phyloP scores from a whole-genome alignment of 2,888 invertebrate species.

The Alviniconcha strummeri region DNA sequence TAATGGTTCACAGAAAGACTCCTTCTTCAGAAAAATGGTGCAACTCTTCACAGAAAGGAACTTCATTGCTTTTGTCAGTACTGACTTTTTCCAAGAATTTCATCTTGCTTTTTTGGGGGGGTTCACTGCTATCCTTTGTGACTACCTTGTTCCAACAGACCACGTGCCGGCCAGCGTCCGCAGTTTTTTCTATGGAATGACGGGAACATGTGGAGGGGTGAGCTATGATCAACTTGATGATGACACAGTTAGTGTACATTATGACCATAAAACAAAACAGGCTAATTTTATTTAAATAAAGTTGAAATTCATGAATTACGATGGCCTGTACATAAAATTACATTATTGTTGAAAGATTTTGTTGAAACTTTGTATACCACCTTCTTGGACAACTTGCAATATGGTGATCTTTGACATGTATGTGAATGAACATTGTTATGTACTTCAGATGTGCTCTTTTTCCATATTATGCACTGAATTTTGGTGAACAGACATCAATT shows the following conservation, averaged over 20 bases:
- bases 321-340: too few species aligned
- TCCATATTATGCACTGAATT: too few species aligned
- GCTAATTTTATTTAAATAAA: too few species aligned
- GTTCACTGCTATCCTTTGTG: conserved; percentile 64
- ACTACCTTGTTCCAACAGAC: conserved; percentile 57
- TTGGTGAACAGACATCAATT: too few species aligned
- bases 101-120: conserved; percentile 57
- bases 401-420: too few species aligned
- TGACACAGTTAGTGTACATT: not conserved
- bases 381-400: too few species aligned
- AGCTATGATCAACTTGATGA: not conserved
- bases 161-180: conserved; percentile 50
- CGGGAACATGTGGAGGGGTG: conserved; percentile 54
- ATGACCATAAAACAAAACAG: not conserved
- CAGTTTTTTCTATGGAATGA: conserved; percentile 61
- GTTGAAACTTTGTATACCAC: too few species aligned
- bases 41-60: conserved; percentile 60
- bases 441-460: too few species aligned
- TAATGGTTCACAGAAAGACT: conserved; percentile 7
- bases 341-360: too few species aligned
- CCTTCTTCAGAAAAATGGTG: conserved; percentile 52
- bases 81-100: conserved; percentile 66
- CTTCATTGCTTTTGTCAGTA: conserved; percentile 63
- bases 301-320: too few species aligned
- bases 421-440: too few species aligned